Base-by-base conservation (phyloP, 2,888 invertebrate species). In the Leptinotarsa juncta region DNA sequence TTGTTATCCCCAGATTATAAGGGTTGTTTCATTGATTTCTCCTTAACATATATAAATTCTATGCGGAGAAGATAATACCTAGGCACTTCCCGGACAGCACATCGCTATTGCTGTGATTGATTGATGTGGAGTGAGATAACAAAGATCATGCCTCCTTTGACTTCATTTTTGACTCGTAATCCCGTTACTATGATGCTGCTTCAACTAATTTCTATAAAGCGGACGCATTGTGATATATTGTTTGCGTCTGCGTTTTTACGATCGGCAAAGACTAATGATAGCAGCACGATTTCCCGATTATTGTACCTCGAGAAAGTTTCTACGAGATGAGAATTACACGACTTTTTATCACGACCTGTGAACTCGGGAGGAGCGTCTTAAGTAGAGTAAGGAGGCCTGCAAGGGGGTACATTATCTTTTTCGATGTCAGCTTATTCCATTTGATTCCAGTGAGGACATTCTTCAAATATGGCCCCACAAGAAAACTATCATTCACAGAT, bases 1-100 rank as follows among this genome's bases (percentile, higher is more conserved):
- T 78, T 80, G 80, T 81, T 81, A 80, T 81, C 79, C 79, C 73
- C 71, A 78, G 81, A 80, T 81, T 81, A 80, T 81, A 80, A 77
- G 81, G 80, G 80, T 80, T 75, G 80, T 79, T 78, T 78, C 81
- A 81, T 81, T 81, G 81, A 81, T 81, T 81, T 80, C 77, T 79
- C 76, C 80, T 77, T 74, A 79, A 79, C 79, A 77, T 79, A 78
- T 78, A 16, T 32, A 7, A 67, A 72, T 75, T 71, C 57, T 65
- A 67, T 74, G 65, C 65, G 53, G 73, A 73, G 49, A 57, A 57
- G 20, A 57, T 57, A 57, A 57, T 23, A 20, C 23, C 23, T 23
- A 60, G 23, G 26, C 55, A 62, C 51, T 65, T 73, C 66, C 65
- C 49, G 26, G 55, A 42, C 67, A 70, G 53, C 49, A 57, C 10